Base-by-base conservation (phyloP, 1,140 invertebrate genomes). In the Drosophila auraria region DNA sequence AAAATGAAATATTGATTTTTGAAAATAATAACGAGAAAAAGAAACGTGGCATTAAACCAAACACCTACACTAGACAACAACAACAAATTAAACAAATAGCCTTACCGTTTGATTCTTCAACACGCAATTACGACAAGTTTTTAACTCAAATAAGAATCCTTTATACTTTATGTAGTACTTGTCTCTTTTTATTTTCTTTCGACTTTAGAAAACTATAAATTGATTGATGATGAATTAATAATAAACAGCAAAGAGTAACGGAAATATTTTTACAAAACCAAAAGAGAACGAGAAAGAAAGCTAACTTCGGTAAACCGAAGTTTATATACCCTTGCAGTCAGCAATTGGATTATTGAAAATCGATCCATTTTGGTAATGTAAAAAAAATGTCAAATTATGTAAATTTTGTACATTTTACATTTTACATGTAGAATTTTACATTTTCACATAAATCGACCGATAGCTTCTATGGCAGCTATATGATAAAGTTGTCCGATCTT, bases 1-100 rank as follows among this genome's bases (percentile, higher is more conserved):
- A 87, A 87, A 57, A 78, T 56, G 30, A 78, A 62, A 58, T 59
- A 78, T 51, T 79, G 49, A 64, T 78, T 78, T 82, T 82, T 71
- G 59, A 77, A 66, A 72, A 61, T 44, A 54, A 73, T 65, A 59
- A 36, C 9, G 11, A 49, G 50, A 71, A 45, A 27, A 63, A 50
- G 36, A 56, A 50, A 74, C 20, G 53, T 72, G 58, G 62, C 25
- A 68, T 42, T 36, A 64, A 74, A 53, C 42, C 20, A 42, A 72
- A 54, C 9, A 23, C 59, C 7, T 57, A 65, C 20, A 66, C 40
- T 14, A 17, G 20, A 23, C 33, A 38, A 17, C 30, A 38, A 15
- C 51, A 54, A 54, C 17, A 54, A 15, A 54, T 36, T 54, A 7
- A 23, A 50, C 33, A 81, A 78, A 78, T 75, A 86, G 75, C 74